phyloP scores from a whole-genome alignment of 2,113 vertebrate species.

The Tricholaema leucomelas region DNA sequence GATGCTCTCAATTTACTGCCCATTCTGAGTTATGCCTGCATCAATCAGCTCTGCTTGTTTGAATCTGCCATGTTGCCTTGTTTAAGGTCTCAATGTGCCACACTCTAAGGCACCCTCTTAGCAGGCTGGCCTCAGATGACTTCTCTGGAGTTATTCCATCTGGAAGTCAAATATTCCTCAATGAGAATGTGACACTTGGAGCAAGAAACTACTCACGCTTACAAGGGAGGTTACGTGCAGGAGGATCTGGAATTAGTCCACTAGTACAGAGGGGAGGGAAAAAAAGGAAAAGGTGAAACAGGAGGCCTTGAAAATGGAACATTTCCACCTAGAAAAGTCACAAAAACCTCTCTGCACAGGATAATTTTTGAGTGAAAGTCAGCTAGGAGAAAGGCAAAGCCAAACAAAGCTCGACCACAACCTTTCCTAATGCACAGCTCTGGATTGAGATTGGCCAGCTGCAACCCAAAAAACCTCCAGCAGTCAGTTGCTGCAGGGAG shows the following conservation, averaged over 20 bases:
- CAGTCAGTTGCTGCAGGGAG: constrained; percentile 46
- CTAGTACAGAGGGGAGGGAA: not conserved
- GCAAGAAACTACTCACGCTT: not conserved
- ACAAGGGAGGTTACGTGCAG: not conserved
- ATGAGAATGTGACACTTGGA: not conserved
- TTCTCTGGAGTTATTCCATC: not conserved
- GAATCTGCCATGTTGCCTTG: not conserved
- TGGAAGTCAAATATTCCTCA: not conserved
- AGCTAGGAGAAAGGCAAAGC: not conserved
- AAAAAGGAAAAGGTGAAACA: not conserved
- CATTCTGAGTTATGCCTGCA: not conserved
- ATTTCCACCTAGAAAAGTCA: not conserved
- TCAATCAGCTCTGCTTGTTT: not conserved
- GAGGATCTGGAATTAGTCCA: not conserved
- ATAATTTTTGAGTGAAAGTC: constrained; percentile 13
- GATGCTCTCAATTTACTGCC: constrained; percentile 31
- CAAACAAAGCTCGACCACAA: constrained; percentile 42
- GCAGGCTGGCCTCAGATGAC: not conserved
- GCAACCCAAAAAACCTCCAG: constrained; percentile 39
- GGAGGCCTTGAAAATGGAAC: not conserved
- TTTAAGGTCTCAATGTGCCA: not conserved
- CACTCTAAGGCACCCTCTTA: not conserved
- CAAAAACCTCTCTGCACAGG: not conserved
- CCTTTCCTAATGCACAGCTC: constrained; percentile 46
- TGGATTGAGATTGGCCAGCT: constrained; percentile 62